These are phyloP conservation scores for Simalia tracyae DNA, from an alignment of 2,797 vertebrate genomes.

Conservation along the genomic window DNA sequence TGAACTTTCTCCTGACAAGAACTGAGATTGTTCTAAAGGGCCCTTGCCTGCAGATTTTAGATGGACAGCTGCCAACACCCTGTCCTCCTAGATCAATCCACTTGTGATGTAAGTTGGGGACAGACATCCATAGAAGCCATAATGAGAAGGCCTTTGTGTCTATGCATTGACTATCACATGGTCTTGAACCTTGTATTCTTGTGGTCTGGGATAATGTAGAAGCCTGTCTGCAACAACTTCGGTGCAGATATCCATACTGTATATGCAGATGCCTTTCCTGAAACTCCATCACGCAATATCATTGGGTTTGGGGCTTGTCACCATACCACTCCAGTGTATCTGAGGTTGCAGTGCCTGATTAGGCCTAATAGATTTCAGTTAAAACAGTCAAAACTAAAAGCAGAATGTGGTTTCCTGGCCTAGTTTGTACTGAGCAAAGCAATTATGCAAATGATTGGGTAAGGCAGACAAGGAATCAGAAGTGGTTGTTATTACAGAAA, in stretches of 20 bases:
- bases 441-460: background rate
- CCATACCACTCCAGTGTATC: background rate
- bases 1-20: background rate
- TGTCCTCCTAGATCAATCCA: background rate
- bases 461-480: background rate
- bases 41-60: background rate
- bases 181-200: background rate
- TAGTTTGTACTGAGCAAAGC: background rate
- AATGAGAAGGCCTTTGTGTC: background rate
- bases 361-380: background rate
- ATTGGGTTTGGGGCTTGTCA: background rate
- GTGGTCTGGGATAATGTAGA: background rate
- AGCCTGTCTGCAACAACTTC: background rate
- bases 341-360: background rate
- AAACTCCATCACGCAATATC: background rate
- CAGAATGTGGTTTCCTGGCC: background rate
- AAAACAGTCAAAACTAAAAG: background rate
- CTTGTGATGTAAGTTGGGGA: background rate
- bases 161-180: background rate
- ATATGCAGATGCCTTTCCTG: background rate
- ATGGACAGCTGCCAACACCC: background rate
- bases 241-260: background rate
- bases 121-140: background rate
- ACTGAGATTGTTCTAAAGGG: background rate
- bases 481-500: background rate